phyloP scores from a whole-genome alignment of 2,888 invertebrate genomes.

The Melinaea menophilus region DNA sequence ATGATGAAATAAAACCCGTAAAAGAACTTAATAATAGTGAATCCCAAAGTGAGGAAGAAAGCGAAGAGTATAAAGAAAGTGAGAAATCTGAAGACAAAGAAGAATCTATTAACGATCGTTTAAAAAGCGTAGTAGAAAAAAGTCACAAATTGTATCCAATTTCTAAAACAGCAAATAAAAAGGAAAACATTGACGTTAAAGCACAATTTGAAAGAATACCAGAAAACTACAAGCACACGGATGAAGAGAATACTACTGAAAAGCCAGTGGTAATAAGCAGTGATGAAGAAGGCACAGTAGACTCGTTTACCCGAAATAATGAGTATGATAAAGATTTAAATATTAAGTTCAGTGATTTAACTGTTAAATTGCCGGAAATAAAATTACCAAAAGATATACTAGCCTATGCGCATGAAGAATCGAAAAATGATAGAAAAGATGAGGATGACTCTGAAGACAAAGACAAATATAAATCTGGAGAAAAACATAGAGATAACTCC shows the following conservation, averaged over 20 bases:
- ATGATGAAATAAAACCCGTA: constrained; percentile 65
- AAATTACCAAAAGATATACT: constrained; percentile 70
- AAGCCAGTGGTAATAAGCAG: constrained; percentile 31
- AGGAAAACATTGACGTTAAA: constrained; percentile 54
- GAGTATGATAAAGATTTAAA: constrained; percentile 62
- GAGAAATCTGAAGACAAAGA: constrained; percentile 21
- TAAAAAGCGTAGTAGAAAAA: constrained; percentile 37
- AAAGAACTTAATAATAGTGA: constrained; percentile 58
- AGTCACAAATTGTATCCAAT: constrained; percentile 33
- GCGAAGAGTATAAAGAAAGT: constrained; percentile 33
- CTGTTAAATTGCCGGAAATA: constrained; percentile 69
- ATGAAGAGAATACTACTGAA: constrained; percentile 30
- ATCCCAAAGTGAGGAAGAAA: constrained; percentile 34
- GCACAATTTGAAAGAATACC: constrained; percentile 72
- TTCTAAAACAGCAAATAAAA: constrained; percentile 25
- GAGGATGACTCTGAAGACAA: constrained; percentile 34
- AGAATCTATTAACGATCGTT: constrained; percentile 14
- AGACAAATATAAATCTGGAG: no score
- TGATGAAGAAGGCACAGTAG: constrained; percentile 46
- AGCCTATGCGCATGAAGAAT: constrained; percentile 49
- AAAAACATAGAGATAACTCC: constrained; percentile 29
- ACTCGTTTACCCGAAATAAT: constrained; percentile 45
- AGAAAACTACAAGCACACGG: constrained; percentile 60
- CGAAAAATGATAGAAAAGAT: constrained; percentile 43
- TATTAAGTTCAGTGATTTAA: constrained; percentile 62